Evolutionary conservation across 2,113 vertebrate species (phyloP), one percentile per base, ranked within the genome.

Genomic region (Hyperoodon ampullatus): DNA sequence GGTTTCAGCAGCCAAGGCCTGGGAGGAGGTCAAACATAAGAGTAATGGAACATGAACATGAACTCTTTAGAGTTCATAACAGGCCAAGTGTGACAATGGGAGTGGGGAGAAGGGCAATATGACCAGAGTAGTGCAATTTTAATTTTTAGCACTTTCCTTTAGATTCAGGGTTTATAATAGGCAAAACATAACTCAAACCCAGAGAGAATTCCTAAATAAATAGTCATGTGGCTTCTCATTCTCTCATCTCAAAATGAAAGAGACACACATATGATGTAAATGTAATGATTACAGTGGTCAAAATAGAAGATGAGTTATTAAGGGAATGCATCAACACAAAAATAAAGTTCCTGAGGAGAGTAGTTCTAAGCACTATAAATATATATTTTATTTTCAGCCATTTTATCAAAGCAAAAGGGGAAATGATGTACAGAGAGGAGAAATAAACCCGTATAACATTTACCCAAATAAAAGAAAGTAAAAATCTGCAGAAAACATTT

Each of bases 401-500:
- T 85, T 98, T 93, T 94, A 35, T 42, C 92, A 10, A 30, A 97
- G 39, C 86, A 92, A 94, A 88, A 68, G 47, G 55, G 82, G 50
- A 95, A 94, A 58, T 83, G 0, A 66, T 58, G 35, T 26, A 4
- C 1, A 84, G 33, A 30, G 82, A 88, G 60, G 84, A 97, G 10
- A 39, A 44, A 92, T 90, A 82, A 78, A 92, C 26, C 23, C 8
- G 90, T 19, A 66, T 93, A 82, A 35, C 42, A 82, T 92, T 96
- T 71, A 94, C 26, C 3, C 75, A 93, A 60, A 85, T 75, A 13
- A 92, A 95, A 92, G 53, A 90, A 94, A 96, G 42, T n/a, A 80
- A 96, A 95, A 97, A 95, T 86, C 53, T 71, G 86, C 75, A 93
- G 78, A 97, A 93, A 98, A 42, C 5, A 88, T 72, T 91, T 95